Base-by-base conservation (phyloP, 2,797 vertebrate genomes). In the Sarcophilus harrisii region DNA sequence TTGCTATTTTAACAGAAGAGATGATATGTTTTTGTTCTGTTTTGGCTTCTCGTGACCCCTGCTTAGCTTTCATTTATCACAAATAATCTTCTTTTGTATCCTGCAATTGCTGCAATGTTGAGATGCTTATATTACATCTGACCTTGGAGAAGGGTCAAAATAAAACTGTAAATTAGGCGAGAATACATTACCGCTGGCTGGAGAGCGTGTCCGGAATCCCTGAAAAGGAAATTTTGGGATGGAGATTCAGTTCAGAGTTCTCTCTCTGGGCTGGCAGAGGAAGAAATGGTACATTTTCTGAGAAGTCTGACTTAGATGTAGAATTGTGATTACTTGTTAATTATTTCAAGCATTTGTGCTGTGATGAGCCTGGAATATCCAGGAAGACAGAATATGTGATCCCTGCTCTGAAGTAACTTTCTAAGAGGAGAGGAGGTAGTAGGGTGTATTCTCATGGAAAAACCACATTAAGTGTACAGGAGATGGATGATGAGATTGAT, bases 81-180 rank as follows among this genome's bases (percentile, higher is more conserved):
- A 94, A 96, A 96, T 92, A 95, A 95, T 92, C 93, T 92, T 95
- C 92, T 95, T 95, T n/a, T 59, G 58, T 95, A 96, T 73, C 90
- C 38, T 89, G 92, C 55, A 94, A 55, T 97, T 96, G 96, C 93
- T 95, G 45, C 90, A 91, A 52, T 93, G 95, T 97, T 96, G 90
- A 96, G 92, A 92, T 96, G 91, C 94, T 97, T 97, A 94, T 97
- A 92, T 97, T 97, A 96, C 95, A 96, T 94, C 66, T 95, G 96
- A 97, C 96, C 96, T 97, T 97, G 96, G 58, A 91, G 91, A 98
- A 96, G 90, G 93, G 95, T 98, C 97, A 97, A 95, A 97, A 90
- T 94, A 96, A 97, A 95, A 96, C 93, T 97, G 95, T 97, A 95
- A 97, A 97, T 96, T 97, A 96, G 95, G 81, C 54, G 96, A 96